phyloP scores from a whole-genome alignment of 1,140 invertebrate genomes.

The Macrobrachium nipponense region DNA sequence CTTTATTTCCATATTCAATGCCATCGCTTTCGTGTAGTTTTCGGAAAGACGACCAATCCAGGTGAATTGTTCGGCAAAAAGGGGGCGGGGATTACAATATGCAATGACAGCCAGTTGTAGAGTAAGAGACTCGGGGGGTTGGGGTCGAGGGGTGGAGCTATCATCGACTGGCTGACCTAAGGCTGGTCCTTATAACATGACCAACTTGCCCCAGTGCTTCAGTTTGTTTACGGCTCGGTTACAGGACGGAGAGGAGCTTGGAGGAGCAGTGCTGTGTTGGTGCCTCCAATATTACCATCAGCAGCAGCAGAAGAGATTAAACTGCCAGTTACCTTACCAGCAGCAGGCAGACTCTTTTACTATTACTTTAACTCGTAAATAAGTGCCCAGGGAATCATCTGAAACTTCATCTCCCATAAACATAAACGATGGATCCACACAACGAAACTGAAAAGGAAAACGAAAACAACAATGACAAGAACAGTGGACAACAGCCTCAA shows the following conservation, averaged over 20 bases:
- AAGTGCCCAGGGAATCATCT: neutral
- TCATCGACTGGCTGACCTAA: slow-evolving; percentile 22
- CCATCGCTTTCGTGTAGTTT: no score
- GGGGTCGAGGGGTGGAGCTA: no score
- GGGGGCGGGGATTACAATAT: no score
- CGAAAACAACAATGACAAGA: slow-evolving; percentile 37
- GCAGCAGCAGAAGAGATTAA: slow-evolving; percentile 26
- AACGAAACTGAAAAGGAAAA: slow-evolving; percentile 29
- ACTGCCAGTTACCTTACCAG: slow-evolving; percentile 11
- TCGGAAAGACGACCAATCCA: no score
- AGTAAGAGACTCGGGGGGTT: no score
- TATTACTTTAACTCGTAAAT: neutral
- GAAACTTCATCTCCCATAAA: neutral
- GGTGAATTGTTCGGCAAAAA: no score
- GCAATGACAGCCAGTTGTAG: no score
- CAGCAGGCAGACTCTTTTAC: slow-evolving; percentile 8
- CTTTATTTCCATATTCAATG: no score
- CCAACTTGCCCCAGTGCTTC: neutral
- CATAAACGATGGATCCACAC: neutral
- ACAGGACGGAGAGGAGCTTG: slow-evolving; percentile 48
- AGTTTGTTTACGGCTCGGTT: slow-evolving; percentile 53
- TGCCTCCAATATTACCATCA: neutral
- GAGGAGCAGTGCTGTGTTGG: slow-evolving; percentile 31
- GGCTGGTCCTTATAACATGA: slow-evolving; percentile 28
- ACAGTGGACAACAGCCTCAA: neutral